These are phyloP conservation scores for Podotricha telesiphe DNA, from an alignment of 2,888 invertebrate genomes.

Conservation along the genomic window DNA sequence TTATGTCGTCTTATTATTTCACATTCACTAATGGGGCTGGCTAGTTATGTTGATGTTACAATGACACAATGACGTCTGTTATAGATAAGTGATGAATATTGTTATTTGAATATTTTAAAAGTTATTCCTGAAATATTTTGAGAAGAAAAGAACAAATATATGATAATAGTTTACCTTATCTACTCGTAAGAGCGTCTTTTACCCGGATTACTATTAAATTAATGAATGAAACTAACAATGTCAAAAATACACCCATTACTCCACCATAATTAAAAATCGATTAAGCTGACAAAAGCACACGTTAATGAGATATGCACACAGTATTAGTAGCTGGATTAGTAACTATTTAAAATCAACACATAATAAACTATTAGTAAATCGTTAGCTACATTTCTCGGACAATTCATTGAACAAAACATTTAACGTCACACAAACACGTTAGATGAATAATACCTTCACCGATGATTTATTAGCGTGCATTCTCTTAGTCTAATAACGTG, in stretches of 20 bases:
- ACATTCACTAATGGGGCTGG: conserved; percentile 19
- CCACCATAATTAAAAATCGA: conserved; percentile 49
- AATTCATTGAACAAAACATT: conserved; percentile 15
- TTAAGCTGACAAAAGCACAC: conserved; percentile 40
- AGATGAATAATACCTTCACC: conserved; percentile 64
- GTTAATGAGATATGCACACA: conserved; percentile 46
- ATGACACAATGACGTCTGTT: conserved; percentile 36
- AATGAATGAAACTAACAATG: conserved; percentile 49
- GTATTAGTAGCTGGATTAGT: conserved; percentile 39
- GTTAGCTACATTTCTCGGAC: conserved; percentile 36
- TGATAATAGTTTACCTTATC: conserved; percentile 10
- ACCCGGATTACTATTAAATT: conserved; percentile 9
- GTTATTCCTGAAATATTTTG: neutral
- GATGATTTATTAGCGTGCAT: conserved; percentile 66
- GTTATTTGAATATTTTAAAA: conserved; percentile 14
- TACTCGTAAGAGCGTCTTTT: neutral
- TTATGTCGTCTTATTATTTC: neutral
- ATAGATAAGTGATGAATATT: conserved; percentile 34
- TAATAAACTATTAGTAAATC: conserved; percentile 38
- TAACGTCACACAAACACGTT: conserved; percentile 33
- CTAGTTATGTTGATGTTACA: conserved; percentile 22
- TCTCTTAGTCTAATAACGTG: conserved; percentile 70
- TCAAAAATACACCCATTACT: conserved; percentile 78
- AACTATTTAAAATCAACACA: conserved; percentile 27
- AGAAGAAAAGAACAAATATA: neutral